A percentile compares a stretch with the other conserved stretches of the same genome.
These are phyloP conservation scores for Phyto melanocephala DNA, from an alignment of 2,888 invertebrate species.

Conservation along the genomic window DNA sequence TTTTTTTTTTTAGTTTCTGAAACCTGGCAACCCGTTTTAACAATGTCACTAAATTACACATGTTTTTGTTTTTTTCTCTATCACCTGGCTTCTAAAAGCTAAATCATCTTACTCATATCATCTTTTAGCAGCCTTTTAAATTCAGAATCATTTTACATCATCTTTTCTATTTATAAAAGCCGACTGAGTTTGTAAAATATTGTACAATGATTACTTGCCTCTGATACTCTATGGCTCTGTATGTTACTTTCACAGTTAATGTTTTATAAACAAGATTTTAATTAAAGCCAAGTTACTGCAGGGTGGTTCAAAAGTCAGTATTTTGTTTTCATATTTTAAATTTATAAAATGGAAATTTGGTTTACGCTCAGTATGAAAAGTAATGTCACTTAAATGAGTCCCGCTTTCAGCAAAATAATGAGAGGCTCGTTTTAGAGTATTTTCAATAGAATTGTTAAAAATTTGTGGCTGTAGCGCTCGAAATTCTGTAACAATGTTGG, in stretches of 20 bases:
- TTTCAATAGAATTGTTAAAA: too few relatives aligned
- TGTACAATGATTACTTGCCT: background rate
- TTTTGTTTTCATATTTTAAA: too few relatives aligned
- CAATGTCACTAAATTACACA: background rate
- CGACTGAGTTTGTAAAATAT: background rate
- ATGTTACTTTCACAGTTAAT: background rate
- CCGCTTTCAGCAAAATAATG: too few relatives aligned
- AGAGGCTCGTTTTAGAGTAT: too few relatives aligned
- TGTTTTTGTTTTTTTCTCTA: background rate
- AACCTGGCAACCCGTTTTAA: background rate
- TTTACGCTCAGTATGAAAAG: too few relatives aligned
- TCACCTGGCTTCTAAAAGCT: background rate
- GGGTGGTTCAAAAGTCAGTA: too few relatives aligned
- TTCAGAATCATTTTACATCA: background rate
- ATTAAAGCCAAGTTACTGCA: slow-evolving; percentile 1
- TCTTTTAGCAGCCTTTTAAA: slow-evolving; percentile 2
- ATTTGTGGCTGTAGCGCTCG: too few relatives aligned
- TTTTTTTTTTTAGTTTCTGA: background rate
- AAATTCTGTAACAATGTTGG: too few relatives aligned
- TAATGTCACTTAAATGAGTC: too few relatives aligned
- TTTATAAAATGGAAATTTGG: too few relatives aligned
- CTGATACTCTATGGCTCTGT: background rate
- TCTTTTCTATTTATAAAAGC: background rate
- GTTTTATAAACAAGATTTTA: slow-evolving; percentile 10
- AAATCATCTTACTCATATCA: slow-evolving; percentile 6